phyloP scores from a whole-genome alignment of 2,113 vertebrate genomes.

The Eulemur rufifrons region DNA sequence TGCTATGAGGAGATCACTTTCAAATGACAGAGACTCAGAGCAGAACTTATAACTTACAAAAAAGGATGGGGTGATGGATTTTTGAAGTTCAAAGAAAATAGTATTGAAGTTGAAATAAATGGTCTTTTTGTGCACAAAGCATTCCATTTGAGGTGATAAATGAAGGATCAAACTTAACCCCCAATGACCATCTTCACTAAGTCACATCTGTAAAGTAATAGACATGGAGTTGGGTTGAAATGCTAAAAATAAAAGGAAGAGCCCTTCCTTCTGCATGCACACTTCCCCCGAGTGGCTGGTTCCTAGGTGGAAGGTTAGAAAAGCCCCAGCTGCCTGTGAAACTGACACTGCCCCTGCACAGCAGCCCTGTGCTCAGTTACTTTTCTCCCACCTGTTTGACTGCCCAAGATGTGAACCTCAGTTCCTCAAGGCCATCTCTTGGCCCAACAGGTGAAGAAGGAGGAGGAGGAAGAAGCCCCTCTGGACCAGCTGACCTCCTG shows the following conservation, averaged over 20 bases:
- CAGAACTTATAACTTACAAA: background rate
- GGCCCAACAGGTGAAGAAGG: constrained; percentile 74
- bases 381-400: background rate
- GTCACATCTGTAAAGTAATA: background rate
- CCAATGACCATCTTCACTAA: background rate
- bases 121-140: background rate
- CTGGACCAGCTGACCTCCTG: constrained; percentile 89
- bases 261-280: too few relatives aligned
- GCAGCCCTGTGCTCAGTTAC: too few relatives aligned
- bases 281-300: too few relatives aligned
- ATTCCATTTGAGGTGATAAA: background rate
- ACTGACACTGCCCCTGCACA: too few relatives aligned
- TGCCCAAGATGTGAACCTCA: constrained; percentile 81
- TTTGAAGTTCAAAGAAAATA: background rate
- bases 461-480: constrained; percentile 87
- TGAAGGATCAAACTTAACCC: background rate
- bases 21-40: background rate
- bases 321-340: too few relatives aligned
- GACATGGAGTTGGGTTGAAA: background rate
- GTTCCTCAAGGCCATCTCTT: constrained; percentile 85
- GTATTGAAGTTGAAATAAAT: background rate
- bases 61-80: background rate
- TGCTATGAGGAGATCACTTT: background rate
- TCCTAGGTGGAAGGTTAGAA: too few relatives aligned
- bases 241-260: background rate